Evolutionary conservation across 2,113 vertebrate genomes (phyloP).

Genomic region (Colius striatus): DNA sequence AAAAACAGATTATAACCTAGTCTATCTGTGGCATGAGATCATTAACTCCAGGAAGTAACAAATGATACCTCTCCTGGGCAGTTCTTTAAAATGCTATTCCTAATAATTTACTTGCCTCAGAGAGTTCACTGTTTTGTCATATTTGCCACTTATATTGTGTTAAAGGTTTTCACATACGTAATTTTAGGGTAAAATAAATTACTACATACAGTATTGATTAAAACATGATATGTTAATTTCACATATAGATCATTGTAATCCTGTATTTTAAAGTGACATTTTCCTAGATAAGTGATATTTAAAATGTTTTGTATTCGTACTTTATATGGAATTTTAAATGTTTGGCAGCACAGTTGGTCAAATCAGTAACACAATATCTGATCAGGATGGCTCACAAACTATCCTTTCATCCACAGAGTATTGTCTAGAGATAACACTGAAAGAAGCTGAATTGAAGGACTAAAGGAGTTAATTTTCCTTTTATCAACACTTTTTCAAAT

Average conservation of each 20-base stretch:
- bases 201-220: background rate
- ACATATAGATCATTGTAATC: background rate
- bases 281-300: background rate
- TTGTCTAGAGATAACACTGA: background rate
- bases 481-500: background rate
- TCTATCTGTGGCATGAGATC: constrained; percentile 47
- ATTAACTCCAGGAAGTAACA: constrained; percentile 45
- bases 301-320: background rate
- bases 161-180: background rate
- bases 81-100: constrained; percentile 30
- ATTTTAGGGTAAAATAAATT: background rate
- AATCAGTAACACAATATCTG: background rate
- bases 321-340: background rate
- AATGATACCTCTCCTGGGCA: background rate
- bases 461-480: background rate
- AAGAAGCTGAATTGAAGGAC: background rate
- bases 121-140: constrained; percentile 28
- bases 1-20: constrained; percentile 53
- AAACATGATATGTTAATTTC: background rate
- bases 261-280: background rate
- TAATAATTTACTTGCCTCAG: constrained; percentile 8
- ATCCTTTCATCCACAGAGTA: background rate
- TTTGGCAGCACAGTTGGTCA: background rate
- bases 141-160: background rate
- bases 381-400: background rate